These are phyloP conservation scores for Diprion similis DNA, from an alignment of 1,140 invertebrate genomes.

Conservation along the genomic window DNA sequence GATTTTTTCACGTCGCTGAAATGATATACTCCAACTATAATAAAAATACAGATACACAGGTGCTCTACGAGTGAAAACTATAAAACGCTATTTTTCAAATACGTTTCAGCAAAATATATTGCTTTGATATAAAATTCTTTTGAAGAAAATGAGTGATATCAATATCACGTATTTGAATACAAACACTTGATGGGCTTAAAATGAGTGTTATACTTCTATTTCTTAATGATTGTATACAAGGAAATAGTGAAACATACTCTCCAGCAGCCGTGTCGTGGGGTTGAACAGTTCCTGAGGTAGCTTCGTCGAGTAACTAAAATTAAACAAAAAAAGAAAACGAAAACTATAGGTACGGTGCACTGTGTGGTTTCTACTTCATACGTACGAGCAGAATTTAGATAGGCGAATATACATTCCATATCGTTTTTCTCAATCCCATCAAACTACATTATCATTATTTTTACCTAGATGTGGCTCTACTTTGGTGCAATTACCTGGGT, in stretches of 20 bases:
- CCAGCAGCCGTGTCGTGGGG: constrained; percentile 41
- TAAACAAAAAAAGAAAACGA: constrained; percentile 59
- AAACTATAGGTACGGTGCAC: constrained; percentile 62
- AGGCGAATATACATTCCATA: not conserved
- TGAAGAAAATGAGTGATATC: not conserved
- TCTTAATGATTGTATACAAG: constrained; percentile 17
- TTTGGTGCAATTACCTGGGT: constrained; percentile 34
- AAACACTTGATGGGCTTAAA: not conserved
- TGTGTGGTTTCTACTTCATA: not conserved
- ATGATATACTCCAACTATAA: not conserved
- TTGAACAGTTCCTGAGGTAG: constrained; percentile 49
- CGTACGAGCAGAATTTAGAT: no score
- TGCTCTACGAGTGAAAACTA: constrained; percentile 9
- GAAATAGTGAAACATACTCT: constrained; percentile 54
- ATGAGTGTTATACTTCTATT: not conserved
- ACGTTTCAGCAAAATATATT: no score
- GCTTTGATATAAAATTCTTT: no score
- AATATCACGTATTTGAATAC: constrained; percentile 6
- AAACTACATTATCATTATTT: not conserved
- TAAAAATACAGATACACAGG: constrained; percentile 12
- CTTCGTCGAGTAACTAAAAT: constrained; percentile 60
- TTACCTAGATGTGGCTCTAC: constrained; percentile 29
- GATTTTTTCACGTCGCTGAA: constrained; percentile 9
- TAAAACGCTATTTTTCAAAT: no score
- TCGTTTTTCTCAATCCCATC: not conserved